Evolutionary conservation across 1,140 invertebrate species (phyloP).

Genomic region (Ectropis grisescens): DNA sequence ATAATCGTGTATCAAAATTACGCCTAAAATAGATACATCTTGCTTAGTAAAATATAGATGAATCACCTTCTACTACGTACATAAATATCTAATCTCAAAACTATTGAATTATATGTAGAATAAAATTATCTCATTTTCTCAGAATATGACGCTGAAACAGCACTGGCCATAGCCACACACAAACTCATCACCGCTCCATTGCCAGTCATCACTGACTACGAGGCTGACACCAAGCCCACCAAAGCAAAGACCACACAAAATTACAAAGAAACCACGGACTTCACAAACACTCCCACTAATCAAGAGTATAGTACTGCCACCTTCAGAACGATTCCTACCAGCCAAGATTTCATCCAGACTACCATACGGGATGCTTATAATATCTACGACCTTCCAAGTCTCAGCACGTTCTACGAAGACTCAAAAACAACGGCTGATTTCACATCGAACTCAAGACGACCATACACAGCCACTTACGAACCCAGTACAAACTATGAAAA

Average conservation of each 20-base stretch:
- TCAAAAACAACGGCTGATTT: slow-evolving; percentile 1
- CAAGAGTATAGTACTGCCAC: slow-evolving; percentile 7
- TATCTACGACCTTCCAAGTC: not conserved
- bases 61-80: too few species aligned
- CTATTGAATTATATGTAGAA: too few species aligned
- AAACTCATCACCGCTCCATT: slow-evolving; percentile 56
- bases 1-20: too few species aligned
- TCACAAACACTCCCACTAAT: slow-evolving; percentile 30
- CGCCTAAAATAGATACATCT: too few species aligned
- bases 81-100: too few species aligned
- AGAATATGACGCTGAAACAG: slow-evolving; percentile 53
- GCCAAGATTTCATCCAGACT: too few species aligned
- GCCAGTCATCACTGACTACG: slow-evolving; percentile 48
- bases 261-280: slow-evolving; percentile 36
- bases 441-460: slow-evolving; percentile 6
- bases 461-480: slow-evolving; percentile 1
- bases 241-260: slow-evolving; percentile 25
- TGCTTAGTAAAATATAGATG: too few species aligned
- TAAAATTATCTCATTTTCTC: slow-evolving; percentile 8
- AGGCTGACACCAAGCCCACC: slow-evolving; percentile 30
- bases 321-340: too few species aligned
- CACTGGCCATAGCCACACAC: slow-evolving; percentile 59
- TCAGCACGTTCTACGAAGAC: slow-evolving; percentile 1
- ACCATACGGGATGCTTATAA: too few species aligned
- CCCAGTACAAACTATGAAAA: too few species aligned